phyloP scores from a whole-genome alignment of 2,113 vertebrate genomes.

The Astatoreochromis straeleni region DNA sequence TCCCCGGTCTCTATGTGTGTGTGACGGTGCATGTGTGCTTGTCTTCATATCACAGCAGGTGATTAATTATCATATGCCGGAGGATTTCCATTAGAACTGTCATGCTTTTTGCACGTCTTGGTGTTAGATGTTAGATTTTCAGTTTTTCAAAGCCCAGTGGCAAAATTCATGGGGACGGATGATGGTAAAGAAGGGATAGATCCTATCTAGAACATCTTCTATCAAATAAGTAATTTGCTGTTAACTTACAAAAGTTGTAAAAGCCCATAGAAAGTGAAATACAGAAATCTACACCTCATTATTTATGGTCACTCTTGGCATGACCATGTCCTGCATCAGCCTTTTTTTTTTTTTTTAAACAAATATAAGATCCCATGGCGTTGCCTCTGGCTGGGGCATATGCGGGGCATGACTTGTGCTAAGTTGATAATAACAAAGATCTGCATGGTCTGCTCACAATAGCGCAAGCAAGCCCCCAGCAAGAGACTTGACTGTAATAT shows the following conservation, averaged over 20 bases:
- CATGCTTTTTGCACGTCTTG: not conserved
- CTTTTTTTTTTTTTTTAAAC: not conserved
- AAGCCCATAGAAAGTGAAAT: not conserved
- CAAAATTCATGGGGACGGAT: not conserved
- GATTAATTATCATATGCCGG: conserved; percentile 19
- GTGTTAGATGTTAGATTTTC: not conserved
- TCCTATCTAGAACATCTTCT: not conserved
- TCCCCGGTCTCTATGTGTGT: not conserved
- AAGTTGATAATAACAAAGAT: conserved; percentile 49
- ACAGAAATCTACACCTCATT: not conserved
- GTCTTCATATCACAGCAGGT: conserved; percentile 16
- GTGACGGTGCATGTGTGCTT: not conserved
- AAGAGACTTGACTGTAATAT: conserved; percentile 48
- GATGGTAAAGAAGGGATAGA: not conserved
- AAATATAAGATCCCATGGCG: not conserved
- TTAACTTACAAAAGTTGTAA: not conserved
- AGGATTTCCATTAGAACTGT: not conserved
- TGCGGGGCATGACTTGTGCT: conserved; percentile 1
- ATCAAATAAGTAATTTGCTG: not conserved
- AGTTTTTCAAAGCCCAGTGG: not conserved
- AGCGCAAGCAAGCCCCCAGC: conserved; percentile 37
- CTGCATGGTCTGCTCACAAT: conserved; percentile 41
- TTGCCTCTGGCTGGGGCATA: not conserved
- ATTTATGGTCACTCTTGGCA: not conserved
- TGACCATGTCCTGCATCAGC: not conserved